phyloP scores from a whole-genome alignment of 1,140 invertebrate species.

The Apocrypta bakeri region DNA sequence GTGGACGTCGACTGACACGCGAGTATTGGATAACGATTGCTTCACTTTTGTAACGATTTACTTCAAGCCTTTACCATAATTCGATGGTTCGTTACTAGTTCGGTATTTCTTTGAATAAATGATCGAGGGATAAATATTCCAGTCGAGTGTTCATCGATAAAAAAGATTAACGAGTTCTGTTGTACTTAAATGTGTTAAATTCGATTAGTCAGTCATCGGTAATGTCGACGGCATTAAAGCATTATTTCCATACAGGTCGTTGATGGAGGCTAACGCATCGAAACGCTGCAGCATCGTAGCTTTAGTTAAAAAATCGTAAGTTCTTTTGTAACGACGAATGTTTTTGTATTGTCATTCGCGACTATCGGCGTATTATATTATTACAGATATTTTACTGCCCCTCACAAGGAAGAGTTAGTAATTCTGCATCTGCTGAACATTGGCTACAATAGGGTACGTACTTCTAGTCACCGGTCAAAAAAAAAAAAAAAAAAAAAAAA shows the following conservation, averaged over 20 bases:
- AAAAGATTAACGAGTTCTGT: too few relatives aligned
- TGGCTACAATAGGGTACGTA: constrained; percentile 82
- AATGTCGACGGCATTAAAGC: too few relatives aligned
- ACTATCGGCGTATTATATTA: constrained; percentile 46
- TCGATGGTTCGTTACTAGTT: too few relatives aligned
- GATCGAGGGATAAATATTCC: too few relatives aligned
- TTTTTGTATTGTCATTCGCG: background rate
- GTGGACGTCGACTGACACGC: background rate
- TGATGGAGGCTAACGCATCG: background rate
- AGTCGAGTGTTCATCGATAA: too few relatives aligned
- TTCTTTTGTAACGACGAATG: background rate
- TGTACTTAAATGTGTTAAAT: too few relatives aligned
- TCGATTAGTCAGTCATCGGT: too few relatives aligned
- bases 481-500: background rate
- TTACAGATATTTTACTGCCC: constrained; percentile 75
- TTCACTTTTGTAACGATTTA: too few relatives aligned
- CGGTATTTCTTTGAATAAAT: too few relatives aligned
- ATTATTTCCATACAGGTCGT: constrained; percentile 53
- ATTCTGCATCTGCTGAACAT: constrained; percentile 80
- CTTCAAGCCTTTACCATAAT: too few relatives aligned
- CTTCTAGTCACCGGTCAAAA: background rate
- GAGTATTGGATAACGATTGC: too few relatives aligned
- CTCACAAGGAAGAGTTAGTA: constrained; percentile 79
- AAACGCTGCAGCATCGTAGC: constrained; percentile 77
- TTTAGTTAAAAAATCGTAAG: constrained; percentile 82